Evolutionary conservation across 2,888 invertebrate species (phyloP), one percentile per base, ranked within the genome.

Genomic region (Dastarcus helophoroides): DNA sequence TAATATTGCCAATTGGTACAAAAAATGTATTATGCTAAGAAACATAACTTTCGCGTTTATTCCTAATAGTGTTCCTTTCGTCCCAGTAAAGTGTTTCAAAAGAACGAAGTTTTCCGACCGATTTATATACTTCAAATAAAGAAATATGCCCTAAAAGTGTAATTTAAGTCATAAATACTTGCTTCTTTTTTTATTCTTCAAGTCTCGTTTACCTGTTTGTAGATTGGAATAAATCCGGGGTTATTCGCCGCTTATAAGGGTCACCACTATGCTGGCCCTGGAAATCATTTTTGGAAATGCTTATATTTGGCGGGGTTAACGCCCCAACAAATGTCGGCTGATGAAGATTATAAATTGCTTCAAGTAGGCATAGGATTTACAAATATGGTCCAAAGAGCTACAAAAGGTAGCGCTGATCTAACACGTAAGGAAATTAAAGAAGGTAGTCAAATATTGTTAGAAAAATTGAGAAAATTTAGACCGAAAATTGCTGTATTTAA

Each of bases 281-380:
- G 95, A 25, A 97, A 97, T 68, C 97, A 97, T 68, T 95, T 97
- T 68, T 97, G 95, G 95, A 94, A 94, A 69, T 95, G 94, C 61
- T 68, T 95, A 39, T 93, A 88, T 64, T 68, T 94, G 44, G 89
- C 93, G 26, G 94, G 94, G 4, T 71, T 97, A 34, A 94, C 93
- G 9, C 76, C 89, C 36, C 90, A 93, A 56, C 93, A 90, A 58
- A 82, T 95, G 81, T 90, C 84, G 50, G 91, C 94, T 2, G 90
- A 93, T 53, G 94, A 95, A 63, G 95, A 97, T 64, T 86, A 81
- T 57, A 89, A 89, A 66, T 66, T 95, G 35, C 63, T 93, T 31
- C 85, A 90, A 62, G 83, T 83, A 59, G 94, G 95, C 37, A 94
- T 97, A 54, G 95, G 95, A 3, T 94, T 97, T 65, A 97, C 95